Evolutionary conservation across 53 echinoderm and acorn worm genomes (phyloP).

Genomic region (Patiria pectinifera): DNA sequence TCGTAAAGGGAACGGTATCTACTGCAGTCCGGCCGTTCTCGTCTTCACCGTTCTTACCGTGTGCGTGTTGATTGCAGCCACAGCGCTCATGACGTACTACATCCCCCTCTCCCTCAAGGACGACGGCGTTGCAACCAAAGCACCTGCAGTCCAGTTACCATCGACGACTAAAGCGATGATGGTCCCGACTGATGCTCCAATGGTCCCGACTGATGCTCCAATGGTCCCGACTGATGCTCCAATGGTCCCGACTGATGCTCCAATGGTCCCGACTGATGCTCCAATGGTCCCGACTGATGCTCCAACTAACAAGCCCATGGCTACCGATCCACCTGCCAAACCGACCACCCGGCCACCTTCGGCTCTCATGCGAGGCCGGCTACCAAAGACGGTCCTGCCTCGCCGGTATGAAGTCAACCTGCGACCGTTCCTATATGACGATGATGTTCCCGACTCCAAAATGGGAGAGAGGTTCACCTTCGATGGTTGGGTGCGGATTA

Average conservation of each 20-base stretch:
- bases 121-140: not conserved
- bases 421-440: slow-evolving; percentile 56
- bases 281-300: too few relatives aligned
- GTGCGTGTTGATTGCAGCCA: slow-evolving; percentile 70
- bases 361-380: slow-evolving; percentile 67
- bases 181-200: not conserved
- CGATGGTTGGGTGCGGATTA: slow-evolving; percentile 60
- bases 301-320: not conserved
- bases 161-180: slow-evolving; percentile 2
- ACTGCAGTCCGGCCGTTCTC: slow-evolving; percentile 71
- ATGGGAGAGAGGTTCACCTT: slow-evolving; percentile 60
- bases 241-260: not conserved
- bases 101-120: slow-evolving; percentile 67
- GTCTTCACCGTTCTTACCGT: slow-evolving; percentile 67
- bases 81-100: slow-evolving; percentile 82
- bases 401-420: slow-evolving; percentile 52
- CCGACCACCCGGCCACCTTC: slow-evolving; percentile 44
- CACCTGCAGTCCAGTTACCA: not conserved
- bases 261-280: too few relatives aligned
- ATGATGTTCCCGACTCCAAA: slow-evolving; percentile 41
- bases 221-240: not conserved
- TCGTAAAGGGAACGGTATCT: slow-evolving; percentile 64
- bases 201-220: too few relatives aligned
- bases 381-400: slow-evolving; percentile 51
- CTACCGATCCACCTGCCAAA: not conserved